Evolutionary conservation across 1,140 invertebrate genomes (phyloP).

Genomic region (Drosophila prosaltans): DNA sequence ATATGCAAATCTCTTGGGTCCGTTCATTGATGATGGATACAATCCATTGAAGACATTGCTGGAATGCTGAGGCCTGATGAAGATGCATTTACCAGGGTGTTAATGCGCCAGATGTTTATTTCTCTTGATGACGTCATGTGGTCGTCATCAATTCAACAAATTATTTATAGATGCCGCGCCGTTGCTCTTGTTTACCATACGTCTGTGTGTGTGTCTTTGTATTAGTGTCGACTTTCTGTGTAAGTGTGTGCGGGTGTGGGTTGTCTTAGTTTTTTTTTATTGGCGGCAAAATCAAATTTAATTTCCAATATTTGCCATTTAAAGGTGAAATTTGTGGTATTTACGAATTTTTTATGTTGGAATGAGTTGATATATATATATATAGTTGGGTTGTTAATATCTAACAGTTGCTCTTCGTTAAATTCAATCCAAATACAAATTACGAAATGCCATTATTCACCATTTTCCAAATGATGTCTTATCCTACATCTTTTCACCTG

Average conservation of each 20-base stretch:
- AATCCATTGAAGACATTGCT: constrained; percentile 11
- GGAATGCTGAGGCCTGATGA: constrained; percentile 28
- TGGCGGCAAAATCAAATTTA: constrained; percentile 31
- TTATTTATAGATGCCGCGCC: constrained; percentile 63
- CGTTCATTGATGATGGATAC: constrained; percentile 11
- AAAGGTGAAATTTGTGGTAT: background rate
- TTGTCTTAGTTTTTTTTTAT: constrained; percentile 52
- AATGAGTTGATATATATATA: too few relatives aligned
- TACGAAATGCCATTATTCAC: too few relatives aligned
- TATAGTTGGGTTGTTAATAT: too few relatives aligned
- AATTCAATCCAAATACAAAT: too few relatives aligned
- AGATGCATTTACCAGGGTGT: constrained; percentile 54
- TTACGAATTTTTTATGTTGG: background rate
- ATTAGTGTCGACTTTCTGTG: background rate
- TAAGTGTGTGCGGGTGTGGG: constrained; percentile 21
- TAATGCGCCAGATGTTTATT: constrained; percentile 68
- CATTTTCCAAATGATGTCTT: background rate
- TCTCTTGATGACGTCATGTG: constrained; percentile 66
- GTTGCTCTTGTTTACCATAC: constrained; percentile 17
- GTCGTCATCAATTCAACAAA: constrained; percentile 60
- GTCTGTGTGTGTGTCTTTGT: constrained; percentile 21
- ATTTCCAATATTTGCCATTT: constrained; percentile 11
- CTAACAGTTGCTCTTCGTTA: too few relatives aligned
- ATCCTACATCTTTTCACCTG: background rate
- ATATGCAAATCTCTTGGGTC: constrained; percentile 29